Evolutionary conservation across 2,113 vertebrate genomes (phyloP), one percentile per base, ranked within the genome.

Genomic region (Colinus virginianus): DNA sequence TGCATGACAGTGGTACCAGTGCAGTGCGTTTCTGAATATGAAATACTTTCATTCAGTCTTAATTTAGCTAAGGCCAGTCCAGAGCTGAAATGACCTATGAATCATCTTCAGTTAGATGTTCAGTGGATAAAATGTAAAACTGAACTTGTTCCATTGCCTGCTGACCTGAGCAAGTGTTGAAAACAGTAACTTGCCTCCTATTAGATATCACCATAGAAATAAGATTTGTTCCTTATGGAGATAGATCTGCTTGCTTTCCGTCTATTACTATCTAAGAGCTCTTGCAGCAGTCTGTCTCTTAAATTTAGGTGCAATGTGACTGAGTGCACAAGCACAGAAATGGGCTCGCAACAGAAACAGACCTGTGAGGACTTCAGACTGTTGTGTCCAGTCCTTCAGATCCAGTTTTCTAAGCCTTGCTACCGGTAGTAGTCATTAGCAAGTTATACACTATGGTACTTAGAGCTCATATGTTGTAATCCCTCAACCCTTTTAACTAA

Each of bases 251-350:
- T 25, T 34, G 26, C 14, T 32, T 23, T 28, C 13, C 15, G 6
- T 48, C 4, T 2, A 1, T 30, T n/a, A 16, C 20, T n/a, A 9
- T 28, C n/a, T 19, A 30, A 26, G 21, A 38, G 18, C 1, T 71
- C 48, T 28, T 75, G 21, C 67, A 76, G 34, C 19, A 81, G 12
- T 5, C 7, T 62, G 1, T 25, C 6, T 70, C 7, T 1, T 26
- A 9, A 53, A 3, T 32, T 84, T 34, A 46, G 32, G 48, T 36
- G 64, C 8, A 75, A 6, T 20, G 34, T 14, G 1, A 66, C 8
- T 20, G 22, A 25, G 53, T 62, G 15, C 22, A 18, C 22, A 20
- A 68, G 6, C 3, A 18, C 6, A 13, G 20, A 30, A 72, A 48
- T 30, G 14, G 22, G 26, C 78, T 40, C 78, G 13, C 49, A 58